phyloP scores from a whole-genome alignment of 2,113 vertebrate genomes.

The Gobiocypris rarus region DNA sequence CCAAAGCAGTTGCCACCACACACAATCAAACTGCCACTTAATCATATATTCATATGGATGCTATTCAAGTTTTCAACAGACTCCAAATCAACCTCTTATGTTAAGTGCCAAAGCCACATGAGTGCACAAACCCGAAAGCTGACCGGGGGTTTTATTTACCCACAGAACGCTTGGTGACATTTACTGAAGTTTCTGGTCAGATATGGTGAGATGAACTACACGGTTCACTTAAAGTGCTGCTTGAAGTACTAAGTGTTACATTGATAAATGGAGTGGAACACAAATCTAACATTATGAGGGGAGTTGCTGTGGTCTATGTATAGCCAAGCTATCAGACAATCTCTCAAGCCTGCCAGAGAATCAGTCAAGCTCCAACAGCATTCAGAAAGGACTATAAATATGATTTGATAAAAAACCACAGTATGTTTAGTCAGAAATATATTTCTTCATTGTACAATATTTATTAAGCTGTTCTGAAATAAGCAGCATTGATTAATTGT shows the following conservation, averaged over 20 bases:
- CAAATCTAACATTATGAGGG: constrained; percentile 22
- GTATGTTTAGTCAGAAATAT: background rate
- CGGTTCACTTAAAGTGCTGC: constrained; percentile 32
- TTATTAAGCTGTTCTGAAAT: background rate
- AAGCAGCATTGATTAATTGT: background rate
- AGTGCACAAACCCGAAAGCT: background rate
- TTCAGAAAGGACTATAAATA: constrained; percentile 9
- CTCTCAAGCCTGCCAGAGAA: constrained; percentile 10
- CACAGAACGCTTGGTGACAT: background rate
- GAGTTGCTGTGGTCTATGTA: constrained; percentile 20
- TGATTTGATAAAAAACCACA: background rate
- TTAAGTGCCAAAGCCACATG: constrained; percentile 12
- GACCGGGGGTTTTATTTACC: background rate
- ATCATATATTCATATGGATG: constrained; percentile 30
- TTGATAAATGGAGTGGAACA: constrained; percentile 42
- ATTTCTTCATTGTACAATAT: background rate
- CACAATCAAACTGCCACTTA: constrained; percentile 31
- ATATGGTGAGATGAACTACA: constrained; percentile 10
- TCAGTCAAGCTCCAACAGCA: background rate
- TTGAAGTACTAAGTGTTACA: constrained; percentile 34
- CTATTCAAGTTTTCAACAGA: constrained; percentile 27
- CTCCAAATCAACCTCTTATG: background rate
- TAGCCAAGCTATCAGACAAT: constrained; percentile 27
- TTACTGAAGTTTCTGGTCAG: background rate
- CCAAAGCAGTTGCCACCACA: constrained; percentile 26